Evolutionary conservation across 1,140 invertebrate species (phyloP).

Genomic region (Matsumurasca onukii): DNA sequence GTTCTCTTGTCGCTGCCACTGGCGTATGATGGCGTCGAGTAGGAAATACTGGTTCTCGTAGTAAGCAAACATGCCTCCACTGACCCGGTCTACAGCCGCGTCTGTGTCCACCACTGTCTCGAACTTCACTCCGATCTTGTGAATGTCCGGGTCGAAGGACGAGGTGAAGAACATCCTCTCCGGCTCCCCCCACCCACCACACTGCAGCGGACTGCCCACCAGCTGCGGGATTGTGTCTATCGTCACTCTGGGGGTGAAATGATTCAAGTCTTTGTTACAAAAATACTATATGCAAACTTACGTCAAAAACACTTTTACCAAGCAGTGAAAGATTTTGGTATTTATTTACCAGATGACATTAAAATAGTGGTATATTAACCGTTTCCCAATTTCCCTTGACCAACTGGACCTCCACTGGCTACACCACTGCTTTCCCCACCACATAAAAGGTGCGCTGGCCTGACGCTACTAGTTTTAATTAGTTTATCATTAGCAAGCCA

Average conservation of each 20-base stretch:
- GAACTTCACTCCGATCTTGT: conserved; percentile 66
- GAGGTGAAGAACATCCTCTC: conserved; percentile 67
- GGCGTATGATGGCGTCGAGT: background rate
- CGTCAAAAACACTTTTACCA: too few relatives aligned
- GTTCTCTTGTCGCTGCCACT: background rate
- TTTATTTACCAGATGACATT: too few relatives aligned
- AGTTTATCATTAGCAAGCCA: too few relatives aligned
- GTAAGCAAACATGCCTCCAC: conserved; percentile 69
- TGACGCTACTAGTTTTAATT: too few relatives aligned
- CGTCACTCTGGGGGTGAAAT: conserved; percentile 66
- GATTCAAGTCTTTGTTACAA: too few relatives aligned
- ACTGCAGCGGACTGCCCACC: conserved; percentile 54
- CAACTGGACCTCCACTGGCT: too few relatives aligned
- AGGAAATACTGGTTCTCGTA: conserved; percentile 62
- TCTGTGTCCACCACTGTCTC: conserved; percentile 47
- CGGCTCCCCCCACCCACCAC: conserved; percentile 68
- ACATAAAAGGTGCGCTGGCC: too few relatives aligned
- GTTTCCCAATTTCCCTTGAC: too few relatives aligned
- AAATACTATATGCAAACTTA: too few relatives aligned
- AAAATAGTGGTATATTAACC: too few relatives aligned
- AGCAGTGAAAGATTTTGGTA: too few relatives aligned
- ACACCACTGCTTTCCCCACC: too few relatives aligned
- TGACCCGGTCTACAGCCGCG: conserved; percentile 52
- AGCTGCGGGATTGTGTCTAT: conserved; percentile 73
- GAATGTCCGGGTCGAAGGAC: conserved; percentile 61